Conservation (phyloP, 2,888 invertebrate species). For the Trilocha varians region DNA sequence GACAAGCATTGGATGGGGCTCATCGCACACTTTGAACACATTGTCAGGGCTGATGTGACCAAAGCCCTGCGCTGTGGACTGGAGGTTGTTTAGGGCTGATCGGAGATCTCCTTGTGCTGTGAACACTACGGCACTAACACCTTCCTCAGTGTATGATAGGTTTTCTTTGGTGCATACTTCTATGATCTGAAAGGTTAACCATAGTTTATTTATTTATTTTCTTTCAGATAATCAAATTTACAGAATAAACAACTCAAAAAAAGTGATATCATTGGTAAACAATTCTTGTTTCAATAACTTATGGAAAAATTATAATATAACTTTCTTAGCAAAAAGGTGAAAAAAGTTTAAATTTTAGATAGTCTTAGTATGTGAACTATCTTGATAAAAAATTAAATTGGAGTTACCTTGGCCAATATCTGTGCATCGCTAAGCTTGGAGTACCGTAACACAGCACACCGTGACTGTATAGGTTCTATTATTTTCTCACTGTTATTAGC, state of each 20-base stretch:
- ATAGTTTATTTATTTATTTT: too few species aligned
- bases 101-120: slow-evolving; percentile 99
- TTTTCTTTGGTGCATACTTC: slow-evolving; percentile 59
- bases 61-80: slow-evolving; percentile 88
- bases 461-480: slow-evolving; percentile 98
- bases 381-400: too few species aligned
- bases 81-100: slow-evolving; percentile 97
- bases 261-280: too few species aligned
- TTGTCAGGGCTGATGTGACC: slow-evolving; percentile 92
- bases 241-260: too few species aligned
- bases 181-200: slow-evolving; percentile 41
- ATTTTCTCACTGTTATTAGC: slow-evolving; percentile 99
- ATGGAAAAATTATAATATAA: too few species aligned
- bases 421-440: slow-evolving; percentile 92
- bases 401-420: slow-evolving; percentile 84
- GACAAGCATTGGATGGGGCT: slow-evolving; percentile 96
- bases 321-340: too few species aligned
- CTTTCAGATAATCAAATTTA: too few species aligned
- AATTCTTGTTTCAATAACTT: too few species aligned
- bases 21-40: slow-evolving; percentile 99
- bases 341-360: too few species aligned
- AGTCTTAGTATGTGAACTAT: too few species aligned
- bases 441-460: slow-evolving; percentile 97
- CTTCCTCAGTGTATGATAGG: slow-evolving; percentile 90
- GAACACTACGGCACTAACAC: slow-evolving; percentile 95